phyloP scores from a whole-genome alignment of 2,113 vertebrate species.

The Labeo rohita region DNA sequence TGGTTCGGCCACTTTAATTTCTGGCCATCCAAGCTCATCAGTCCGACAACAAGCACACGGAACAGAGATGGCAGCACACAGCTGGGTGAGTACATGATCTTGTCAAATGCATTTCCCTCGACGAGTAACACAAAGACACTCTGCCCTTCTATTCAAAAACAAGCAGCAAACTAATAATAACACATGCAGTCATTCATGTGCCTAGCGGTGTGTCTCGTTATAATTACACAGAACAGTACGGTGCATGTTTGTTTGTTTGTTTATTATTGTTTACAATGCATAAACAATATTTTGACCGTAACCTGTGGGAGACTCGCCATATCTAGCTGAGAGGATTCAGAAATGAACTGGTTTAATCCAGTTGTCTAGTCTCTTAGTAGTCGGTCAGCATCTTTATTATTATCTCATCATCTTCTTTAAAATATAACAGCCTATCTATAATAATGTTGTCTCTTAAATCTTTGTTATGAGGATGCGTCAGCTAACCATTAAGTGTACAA shows the following conservation, averaged over 20 bases:
- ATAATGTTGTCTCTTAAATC: background rate
- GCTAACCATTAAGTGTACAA: background rate
- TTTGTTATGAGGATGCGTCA: background rate
- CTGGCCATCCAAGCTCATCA: background rate
- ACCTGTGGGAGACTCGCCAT: background rate
- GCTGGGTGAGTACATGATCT: conserved; percentile 6
- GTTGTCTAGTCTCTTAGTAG: background rate
- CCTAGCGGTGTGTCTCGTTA: background rate
- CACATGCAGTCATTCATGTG: background rate
- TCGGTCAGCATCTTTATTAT: conserved; percentile 17
- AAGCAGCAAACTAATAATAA: conserved; percentile 2
- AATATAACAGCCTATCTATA: background rate
- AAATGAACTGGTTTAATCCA: conserved; percentile 42
- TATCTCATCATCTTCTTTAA: background rate
- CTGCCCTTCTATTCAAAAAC: conserved; percentile 17
- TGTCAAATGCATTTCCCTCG: background rate
- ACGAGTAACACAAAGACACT: conserved; percentile 13
- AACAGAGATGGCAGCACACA: background rate
- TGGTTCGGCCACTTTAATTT: background rate
- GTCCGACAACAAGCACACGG: background rate
- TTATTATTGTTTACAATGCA: background rate
- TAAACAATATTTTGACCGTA: background rate
- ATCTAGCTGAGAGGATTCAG: background rate
- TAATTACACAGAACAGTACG: background rate
- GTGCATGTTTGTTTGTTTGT: background rate